Conservation (phyloP, 2,797 vertebrate genomes). For the Chaetophractus vellerosus region DNA sequence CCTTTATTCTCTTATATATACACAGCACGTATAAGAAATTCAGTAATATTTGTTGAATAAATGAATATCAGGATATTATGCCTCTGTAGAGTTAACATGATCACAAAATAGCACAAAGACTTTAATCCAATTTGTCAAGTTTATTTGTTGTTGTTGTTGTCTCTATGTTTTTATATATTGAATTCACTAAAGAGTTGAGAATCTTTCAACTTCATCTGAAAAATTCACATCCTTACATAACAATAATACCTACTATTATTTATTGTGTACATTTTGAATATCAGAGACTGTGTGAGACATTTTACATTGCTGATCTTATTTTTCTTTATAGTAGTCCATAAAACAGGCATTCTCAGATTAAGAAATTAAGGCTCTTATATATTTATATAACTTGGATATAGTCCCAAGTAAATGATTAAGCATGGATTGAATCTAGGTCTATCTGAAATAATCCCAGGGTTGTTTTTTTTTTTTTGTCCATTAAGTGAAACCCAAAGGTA, state of each 20-base stretch:
- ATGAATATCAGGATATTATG: neutral
- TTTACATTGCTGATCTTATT: neutral
- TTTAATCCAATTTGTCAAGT: neutral
- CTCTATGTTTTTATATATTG: neutral
- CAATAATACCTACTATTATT: neutral
- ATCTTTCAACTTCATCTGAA: neutral
- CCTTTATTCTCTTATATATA: neutral
- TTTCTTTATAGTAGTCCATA: neutral
- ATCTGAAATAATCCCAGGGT: neutral
- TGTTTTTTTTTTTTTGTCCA: neutral
- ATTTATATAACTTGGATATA: neutral
- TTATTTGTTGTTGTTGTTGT: neutral
- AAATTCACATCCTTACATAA: neutral
- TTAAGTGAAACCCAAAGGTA: neutral
- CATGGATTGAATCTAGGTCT: neutral
- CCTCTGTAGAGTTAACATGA: neutral
- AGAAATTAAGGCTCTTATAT: neutral
- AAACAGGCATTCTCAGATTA: neutral
- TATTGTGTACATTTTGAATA: neutral
- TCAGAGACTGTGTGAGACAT: neutral
- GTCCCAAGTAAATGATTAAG: neutral
- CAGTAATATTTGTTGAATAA: neutral
- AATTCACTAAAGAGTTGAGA: slow-evolving; percentile 2
- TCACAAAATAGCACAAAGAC: neutral
- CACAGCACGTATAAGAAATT: neutral